These are phyloP conservation scores for Porites lobata DNA, from an alignment of 92 coral and sea anemone species.

Conservation along the genomic window DNA sequence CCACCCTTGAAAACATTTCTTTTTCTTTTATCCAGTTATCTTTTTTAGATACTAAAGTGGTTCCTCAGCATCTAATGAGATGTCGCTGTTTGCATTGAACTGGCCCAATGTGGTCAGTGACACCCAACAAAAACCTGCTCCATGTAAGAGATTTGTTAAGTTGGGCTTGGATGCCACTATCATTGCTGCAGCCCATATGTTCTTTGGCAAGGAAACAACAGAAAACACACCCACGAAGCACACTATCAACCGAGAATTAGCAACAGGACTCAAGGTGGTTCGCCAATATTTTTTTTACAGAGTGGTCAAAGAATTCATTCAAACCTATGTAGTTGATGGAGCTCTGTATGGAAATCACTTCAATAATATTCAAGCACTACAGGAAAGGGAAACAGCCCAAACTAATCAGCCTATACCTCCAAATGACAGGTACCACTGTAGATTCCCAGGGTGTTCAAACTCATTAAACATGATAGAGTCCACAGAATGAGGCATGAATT, in stretches of 20 bases:
- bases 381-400: conserved; percentile 61
- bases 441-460: conserved; percentile 34
- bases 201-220: conserved; percentile 65
- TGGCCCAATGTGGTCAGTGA: conserved; percentile 69
- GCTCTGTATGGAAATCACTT: conserved; percentile 40
- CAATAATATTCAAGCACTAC: conserved; percentile 36
- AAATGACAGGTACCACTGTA: conserved; percentile 63
- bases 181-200: conserved; percentile 53
- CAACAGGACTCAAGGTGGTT: not conserved
- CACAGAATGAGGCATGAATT: conserved; percentile 70
- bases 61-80: conserved; percentile 43
- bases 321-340: conserved; percentile 39
- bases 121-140: conserved; percentile 55
- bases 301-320: conserved; percentile 35
- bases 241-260: not conserved
- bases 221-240: conserved; percentile 40
- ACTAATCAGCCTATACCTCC: conserved; percentile 27
- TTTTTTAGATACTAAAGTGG: conserved; percentile 64
- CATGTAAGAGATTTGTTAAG: conserved; percentile 63
- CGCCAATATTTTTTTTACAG: conserved; percentile 7
- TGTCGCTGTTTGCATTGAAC: conserved; percentile 57
- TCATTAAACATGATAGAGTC: conserved; percentile 10
- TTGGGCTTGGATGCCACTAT: conserved; percentile 61
- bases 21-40: conserved; percentile 58
- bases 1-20: conserved; percentile 17